These are phyloP conservation scores for Hofmannophila pseudospretella DNA, from an alignment of 2,888 invertebrate genomes.

Conservation along the genomic window DNA sequence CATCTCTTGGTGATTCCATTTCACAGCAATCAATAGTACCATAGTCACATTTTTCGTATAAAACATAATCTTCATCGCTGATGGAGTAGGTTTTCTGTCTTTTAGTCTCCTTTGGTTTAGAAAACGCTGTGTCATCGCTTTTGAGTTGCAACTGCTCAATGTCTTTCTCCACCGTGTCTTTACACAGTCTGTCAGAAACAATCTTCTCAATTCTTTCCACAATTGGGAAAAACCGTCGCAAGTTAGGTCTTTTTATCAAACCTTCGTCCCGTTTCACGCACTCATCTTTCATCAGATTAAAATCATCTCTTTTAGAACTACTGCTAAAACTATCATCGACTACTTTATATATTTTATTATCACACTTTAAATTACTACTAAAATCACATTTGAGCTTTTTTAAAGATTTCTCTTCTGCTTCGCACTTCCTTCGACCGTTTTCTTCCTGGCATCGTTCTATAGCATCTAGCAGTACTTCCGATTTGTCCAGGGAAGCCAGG, in stretches of 20 bases:
- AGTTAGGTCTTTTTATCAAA: conserved; percentile 60
- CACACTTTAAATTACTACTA: conserved; percentile 48
- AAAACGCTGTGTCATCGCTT: conserved; percentile 61
- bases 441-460: conserved; percentile 61
- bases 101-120: conserved; percentile 44
- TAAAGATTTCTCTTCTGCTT: conserved; percentile 45
- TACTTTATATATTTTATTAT: conserved; percentile 41
- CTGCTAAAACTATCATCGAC: conserved; percentile 30
- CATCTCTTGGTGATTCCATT: conserved; percentile 42
- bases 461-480: conserved; percentile 72
- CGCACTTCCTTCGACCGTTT: conserved; percentile 44
- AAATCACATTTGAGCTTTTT: conserved; percentile 73
- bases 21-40: conserved; percentile 56
- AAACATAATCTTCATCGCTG: conserved; percentile 53
- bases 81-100: conserved; percentile 61
- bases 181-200: conserved; percentile 45
- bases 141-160: conserved; percentile 54
- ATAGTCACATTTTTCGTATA: conserved; percentile 67
- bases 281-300: background rate
- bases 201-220: conserved; percentile 57
- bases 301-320: conserved; percentile 8
- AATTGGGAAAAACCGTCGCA: conserved; percentile 53
- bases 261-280: conserved; percentile 18
- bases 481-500: conserved; percentile 47
- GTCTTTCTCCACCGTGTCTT: conserved; percentile 42